Base-by-base conservation (phyloP, 2,888 invertebrate species). In the Carcina quercana region DNA sequence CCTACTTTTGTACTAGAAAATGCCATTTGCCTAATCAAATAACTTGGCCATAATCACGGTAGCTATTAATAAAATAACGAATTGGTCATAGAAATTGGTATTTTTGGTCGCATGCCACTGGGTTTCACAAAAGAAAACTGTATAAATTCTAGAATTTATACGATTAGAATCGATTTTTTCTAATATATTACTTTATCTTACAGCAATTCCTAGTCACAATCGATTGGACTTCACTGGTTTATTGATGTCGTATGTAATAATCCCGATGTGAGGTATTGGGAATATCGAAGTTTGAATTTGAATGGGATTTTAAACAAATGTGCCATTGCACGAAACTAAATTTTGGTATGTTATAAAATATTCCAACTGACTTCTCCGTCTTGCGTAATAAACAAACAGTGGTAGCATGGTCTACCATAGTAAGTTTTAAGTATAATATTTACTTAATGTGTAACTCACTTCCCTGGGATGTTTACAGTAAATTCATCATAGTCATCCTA, bases 161-260 rank as follows among this genome's bases (percentile, higher is more conserved):
- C 50, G 49, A 46, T 50, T 43, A 53, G 58, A 54, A 58, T 56
- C 58, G 59, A 58, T 64, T 53, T 50, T 48, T 58, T 57, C 48
- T 52, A 65, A 64, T 61, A 61, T 59, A 57, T 54, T 52, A 41
- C 50, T 51, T 52, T 53, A 60, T 59, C 54, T 59, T 42, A 51
- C 53, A 47, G 62, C 61, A 45, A 74, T 75, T 74, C 43, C 61
- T 70, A 76, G 74, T 74, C 74, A 62, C 42, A 47, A 65, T 55
- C 70, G 60, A 68, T 71, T 67, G 66, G 61, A 59, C 45, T 49
- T 37, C 50, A 52, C 58, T 59, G 48, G 53, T 60, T 63, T 59
- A 55, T 61, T 50, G 66, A 58, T 54, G 45, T 50, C 50, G 50
- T 38, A 41, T 42, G 50, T 51, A 52, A 48, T 53, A 56, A 60